phyloP scores from a whole-genome alignment of 2,888 invertebrate genomes.

The Plagiodera versicolora region DNA sequence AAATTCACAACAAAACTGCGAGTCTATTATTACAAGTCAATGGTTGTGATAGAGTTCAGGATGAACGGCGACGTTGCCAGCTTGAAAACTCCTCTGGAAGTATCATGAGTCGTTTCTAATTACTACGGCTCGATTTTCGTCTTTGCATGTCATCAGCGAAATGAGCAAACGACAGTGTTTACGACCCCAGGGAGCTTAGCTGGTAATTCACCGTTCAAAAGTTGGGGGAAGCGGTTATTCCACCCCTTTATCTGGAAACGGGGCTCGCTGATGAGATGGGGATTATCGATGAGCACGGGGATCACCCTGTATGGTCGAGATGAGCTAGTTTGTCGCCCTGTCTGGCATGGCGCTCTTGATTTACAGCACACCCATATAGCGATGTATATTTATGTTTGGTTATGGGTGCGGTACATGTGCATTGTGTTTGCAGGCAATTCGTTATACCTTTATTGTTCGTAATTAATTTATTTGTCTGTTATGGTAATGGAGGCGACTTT shows the following conservation, averaged over 20 bases:
- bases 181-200: neutral
- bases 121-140: neutral
- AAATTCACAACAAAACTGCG: too few species aligned
- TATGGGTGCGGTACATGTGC: constrained; percentile 30
- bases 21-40: too few species aligned
- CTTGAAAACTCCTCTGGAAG: neutral
- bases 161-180: neutral
- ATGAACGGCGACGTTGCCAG: too few species aligned
- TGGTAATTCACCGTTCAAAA: neutral
- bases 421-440: constrained; percentile 28
- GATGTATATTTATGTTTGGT: neutral
- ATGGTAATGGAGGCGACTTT: constrained; percentile 39
- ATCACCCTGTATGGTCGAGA: neutral
- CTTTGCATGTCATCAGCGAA: constrained; percentile 1
- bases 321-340: neutral
- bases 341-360: constrained; percentile 7
- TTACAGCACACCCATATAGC: constrained; percentile 12
- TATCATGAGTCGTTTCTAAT: neutral
- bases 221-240: neutral
- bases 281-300: neutral
- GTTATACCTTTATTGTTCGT: constrained; percentile 41
- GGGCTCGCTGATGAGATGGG: neutral
- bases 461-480: constrained; percentile 46
- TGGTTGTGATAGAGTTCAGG: too few species aligned
- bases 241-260: neutral